Percentiles rank a stretch among this genome's conserved stretches.
These are phyloP conservation scores for Arizona elegans DNA, from an alignment of 2,113 vertebrate genomes.

Conservation along the genomic window DNA sequence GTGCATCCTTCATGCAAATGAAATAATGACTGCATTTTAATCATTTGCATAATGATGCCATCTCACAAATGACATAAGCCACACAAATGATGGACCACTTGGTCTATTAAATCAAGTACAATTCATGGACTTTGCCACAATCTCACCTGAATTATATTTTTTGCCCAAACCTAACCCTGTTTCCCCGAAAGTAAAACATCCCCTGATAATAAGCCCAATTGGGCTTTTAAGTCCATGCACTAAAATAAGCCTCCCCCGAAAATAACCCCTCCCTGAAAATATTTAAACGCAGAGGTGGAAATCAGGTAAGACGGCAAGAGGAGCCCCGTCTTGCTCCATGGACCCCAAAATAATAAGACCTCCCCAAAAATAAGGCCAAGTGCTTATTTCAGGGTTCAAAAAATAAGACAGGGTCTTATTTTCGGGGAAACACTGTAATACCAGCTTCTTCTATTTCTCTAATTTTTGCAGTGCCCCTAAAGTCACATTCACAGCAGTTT, in stretches of 20 bases:
- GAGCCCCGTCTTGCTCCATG: no score
- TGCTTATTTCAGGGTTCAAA: no score
- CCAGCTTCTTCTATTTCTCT: background rate
- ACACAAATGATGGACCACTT: background rate
- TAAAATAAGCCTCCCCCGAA: no score
- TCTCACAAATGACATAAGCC: background rate
- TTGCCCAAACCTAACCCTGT: background rate
- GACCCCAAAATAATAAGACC: no score
- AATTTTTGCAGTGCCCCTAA: background rate
- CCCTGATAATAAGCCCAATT: no score
- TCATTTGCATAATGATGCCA: background rate
- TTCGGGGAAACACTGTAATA: background rate
- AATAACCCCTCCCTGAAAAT: no score
- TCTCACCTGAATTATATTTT: background rate
- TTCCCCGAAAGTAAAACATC: no score
- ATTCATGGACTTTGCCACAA: background rate
- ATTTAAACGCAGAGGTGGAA: no score
- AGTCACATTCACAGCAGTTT: background rate
- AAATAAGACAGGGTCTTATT: no score
- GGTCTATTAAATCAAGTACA: background rate
- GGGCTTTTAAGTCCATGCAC: no score
- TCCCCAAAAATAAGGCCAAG: no score
- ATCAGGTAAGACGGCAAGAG: no score
- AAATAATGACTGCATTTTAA: background rate
- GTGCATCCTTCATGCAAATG: background rate